These are phyloP conservation scores for Mustela lutreola DNA, from an alignment of 2,113 vertebrate species.

Conservation along the genomic window DNA sequence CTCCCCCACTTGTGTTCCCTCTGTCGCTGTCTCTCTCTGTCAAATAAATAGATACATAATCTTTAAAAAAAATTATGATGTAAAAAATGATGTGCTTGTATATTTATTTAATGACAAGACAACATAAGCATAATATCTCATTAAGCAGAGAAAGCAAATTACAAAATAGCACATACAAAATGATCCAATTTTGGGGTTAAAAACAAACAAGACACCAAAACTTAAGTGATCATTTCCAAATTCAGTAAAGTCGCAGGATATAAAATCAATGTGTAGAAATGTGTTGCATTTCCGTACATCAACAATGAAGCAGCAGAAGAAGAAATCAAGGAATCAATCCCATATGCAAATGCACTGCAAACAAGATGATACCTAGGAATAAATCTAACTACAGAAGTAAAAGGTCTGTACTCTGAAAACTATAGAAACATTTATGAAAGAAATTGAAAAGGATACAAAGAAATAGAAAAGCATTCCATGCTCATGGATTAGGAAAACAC, in stretches of 20 bases:
- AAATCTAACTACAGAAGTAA: background rate
- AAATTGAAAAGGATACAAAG: background rate
- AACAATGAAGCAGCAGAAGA: background rate
- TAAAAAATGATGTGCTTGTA: background rate
- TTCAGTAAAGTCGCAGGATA: background rate
- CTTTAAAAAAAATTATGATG: no score
- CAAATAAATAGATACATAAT: no score
- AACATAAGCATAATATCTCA: conserved; percentile 14
- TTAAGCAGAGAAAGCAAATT: background rate
- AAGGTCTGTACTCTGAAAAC: background rate
- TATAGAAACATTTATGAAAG: background rate
- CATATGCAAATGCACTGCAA: background rate
- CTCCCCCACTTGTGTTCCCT: no score
- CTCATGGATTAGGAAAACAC: background rate
- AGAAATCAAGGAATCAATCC: background rate
- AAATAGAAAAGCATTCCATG: background rate
- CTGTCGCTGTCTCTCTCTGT: no score
- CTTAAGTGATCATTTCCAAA: conserved; percentile 2
- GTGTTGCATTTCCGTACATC: background rate
- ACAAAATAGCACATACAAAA: conserved; percentile 3
- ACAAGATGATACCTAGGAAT: background rate
- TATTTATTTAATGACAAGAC: conserved; percentile 15
- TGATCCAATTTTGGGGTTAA: conserved; percentile 30
- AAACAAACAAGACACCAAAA: conserved; percentile 2
- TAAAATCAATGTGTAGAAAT: background rate